Evolutionary conservation across 1,140 invertebrate genomes (phyloP).

Genomic region (Ceratina calcarata): DNA sequence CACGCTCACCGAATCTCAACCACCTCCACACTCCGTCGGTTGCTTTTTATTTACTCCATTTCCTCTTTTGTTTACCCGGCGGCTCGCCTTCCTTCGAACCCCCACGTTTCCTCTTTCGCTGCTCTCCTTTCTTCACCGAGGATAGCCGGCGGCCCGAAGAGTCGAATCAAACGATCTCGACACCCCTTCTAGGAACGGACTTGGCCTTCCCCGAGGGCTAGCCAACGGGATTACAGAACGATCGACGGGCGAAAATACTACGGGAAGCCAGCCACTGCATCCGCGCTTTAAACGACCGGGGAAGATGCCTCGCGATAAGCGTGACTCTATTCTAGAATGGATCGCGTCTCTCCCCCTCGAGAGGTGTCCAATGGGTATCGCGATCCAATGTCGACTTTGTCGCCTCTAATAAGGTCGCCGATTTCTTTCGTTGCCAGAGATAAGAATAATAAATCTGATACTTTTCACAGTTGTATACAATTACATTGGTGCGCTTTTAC

Average conservation of each 20-base stretch:
- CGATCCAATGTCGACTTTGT: neutral
- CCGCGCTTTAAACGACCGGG: slow-evolving; percentile 17
- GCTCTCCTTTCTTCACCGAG: slow-evolving; percentile 16
- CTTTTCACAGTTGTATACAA: no score
- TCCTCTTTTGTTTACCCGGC: slow-evolving; percentile 73
- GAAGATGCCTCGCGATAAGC: slow-evolving; percentile 25
- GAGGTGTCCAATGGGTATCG: neutral
- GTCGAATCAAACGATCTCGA: slow-evolving; percentile 52
- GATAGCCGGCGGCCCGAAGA: slow-evolving; percentile 18
- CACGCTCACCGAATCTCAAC: slow-evolving; percentile 31
- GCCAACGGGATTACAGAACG: slow-evolving; percentile 50
- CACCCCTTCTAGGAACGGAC: slow-evolving; percentile 25
- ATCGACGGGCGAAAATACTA: slow-evolving; percentile 49
- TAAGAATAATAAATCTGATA: neutral
- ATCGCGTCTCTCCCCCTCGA: no score
- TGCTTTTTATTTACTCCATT: slow-evolving; percentile 76
- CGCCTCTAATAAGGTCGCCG: neutral
- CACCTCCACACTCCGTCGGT: slow-evolving; percentile 48
- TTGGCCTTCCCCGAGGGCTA: slow-evolving; percentile 6
- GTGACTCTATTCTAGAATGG: no score
- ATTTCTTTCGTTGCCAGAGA: neutral
- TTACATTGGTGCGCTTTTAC: no score
- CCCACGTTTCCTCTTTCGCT: neutral
- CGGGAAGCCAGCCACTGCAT: neutral
- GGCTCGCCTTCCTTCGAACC: slow-evolving; percentile 35